phyloP scores from a whole-genome alignment of 2,888 invertebrate genomes.

The Cantharis lateralis region DNA sequence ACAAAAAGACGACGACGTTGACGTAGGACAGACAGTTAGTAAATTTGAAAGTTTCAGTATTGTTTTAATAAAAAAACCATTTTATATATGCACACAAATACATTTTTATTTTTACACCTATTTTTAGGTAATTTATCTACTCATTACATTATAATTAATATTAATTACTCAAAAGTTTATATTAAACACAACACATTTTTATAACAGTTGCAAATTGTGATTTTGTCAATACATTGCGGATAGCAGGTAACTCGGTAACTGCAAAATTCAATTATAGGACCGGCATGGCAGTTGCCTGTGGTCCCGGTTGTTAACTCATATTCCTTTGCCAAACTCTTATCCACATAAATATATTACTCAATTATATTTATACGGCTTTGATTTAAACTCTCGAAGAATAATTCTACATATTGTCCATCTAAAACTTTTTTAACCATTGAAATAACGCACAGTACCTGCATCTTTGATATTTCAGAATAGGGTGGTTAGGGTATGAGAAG shows the following conservation, averaged over 20 bases:
- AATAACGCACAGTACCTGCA: no score
- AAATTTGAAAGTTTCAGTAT: constrained; percentile 1
- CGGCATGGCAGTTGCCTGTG: constrained; percentile 37
- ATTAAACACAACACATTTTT: neutral
- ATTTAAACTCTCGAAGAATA: neutral
- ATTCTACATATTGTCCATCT: neutral
- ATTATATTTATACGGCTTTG: neutral
- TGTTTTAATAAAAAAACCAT: neutral
- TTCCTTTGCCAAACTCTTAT: constrained; percentile 39
- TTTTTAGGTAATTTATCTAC: neutral
- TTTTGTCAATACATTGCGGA: constrained; percentile 41
- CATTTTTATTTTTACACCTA: neutral
- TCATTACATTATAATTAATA: neutral
- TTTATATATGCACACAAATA: neutral
- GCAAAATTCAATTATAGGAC: constrained; percentile 46
- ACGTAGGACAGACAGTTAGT: constrained; percentile 9
- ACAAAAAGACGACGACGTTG: constrained; percentile 20
- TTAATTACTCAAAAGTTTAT: neutral
- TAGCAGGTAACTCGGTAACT: constrained; percentile 32
- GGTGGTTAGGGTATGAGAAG: no score
- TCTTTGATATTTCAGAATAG: no score
- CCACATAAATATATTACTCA: constrained; percentile 33
- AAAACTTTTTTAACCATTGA: no score
- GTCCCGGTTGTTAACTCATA: constrained; percentile 42
- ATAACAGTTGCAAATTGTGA: constrained; percentile 14